Evolutionary conservation across 2,113 vertebrate species (phyloP).

Genomic region (Parotia lawesii): DNA sequence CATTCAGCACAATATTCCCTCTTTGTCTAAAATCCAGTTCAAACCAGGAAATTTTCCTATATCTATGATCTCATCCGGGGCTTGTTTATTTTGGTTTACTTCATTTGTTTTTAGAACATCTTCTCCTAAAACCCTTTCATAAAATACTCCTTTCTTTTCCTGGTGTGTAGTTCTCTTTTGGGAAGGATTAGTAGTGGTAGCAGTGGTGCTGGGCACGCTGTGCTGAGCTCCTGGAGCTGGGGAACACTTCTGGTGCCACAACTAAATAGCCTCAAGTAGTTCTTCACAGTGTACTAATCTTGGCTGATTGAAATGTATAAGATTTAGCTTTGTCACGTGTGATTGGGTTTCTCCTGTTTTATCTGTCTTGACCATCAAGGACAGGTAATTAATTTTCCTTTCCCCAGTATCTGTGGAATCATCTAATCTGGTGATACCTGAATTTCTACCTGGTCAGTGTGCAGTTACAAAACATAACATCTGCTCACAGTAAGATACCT

Average conservation of each 20-base stretch:
- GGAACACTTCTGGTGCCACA: background rate
- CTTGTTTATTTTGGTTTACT: background rate
- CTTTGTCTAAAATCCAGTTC: background rate
- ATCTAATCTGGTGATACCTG: background rate
- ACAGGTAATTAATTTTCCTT: background rate
- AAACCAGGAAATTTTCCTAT: background rate
- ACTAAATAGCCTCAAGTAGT: background rate
- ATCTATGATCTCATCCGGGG: background rate
- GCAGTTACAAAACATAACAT: background rate
- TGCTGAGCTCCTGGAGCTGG: background rate
- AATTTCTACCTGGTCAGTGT: background rate
- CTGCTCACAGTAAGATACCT: background rate
- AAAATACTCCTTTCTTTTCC: background rate
- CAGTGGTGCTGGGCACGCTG: background rate
- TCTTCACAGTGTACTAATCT: background rate
- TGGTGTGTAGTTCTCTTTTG: background rate
- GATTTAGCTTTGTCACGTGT: background rate
- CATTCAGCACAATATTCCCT: background rate
- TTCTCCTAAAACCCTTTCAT: background rate
- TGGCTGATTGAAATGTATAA: background rate
- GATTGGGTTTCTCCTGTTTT: background rate
- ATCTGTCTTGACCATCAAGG: background rate
- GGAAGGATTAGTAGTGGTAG: background rate
- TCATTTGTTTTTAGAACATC: background rate
- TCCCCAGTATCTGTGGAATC: background rate